Base-by-base conservation (phyloP, 1,140 invertebrate species). In the Triops cancriformis region DNA sequence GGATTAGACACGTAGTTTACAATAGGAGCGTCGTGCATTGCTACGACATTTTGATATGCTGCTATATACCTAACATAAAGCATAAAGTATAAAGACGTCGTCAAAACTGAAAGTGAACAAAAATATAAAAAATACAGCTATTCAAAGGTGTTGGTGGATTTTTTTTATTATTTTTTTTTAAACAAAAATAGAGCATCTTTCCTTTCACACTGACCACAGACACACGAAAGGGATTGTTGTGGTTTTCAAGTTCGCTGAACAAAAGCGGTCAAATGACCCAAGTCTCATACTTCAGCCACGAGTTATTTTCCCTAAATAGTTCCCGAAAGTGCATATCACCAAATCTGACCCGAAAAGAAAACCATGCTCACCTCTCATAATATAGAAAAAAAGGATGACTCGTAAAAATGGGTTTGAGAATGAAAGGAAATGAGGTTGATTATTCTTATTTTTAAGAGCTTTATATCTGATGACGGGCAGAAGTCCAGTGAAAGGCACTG, bases 1-100 rank as follows among this genome's bases (percentile, higher is more conserved):
- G 85, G 85, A 81, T 86, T 86, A 11, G 82, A 84, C 14, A 86
- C 79, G 76, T 83, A 83, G 31, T 80, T 79, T 23, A 83, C 82
- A 12, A 82, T 43, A 9, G 78, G 76, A 9, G 76, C n/a, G 7
- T 77, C 26, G 11, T 76, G 26, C 64, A 27, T 73, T 2, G 37
- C 72, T 12, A 73, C 26, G 14, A 78, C 72, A 45, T 42, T 42
- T 6, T 73, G 77, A 51, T 78, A 78, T 1, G 77, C 72, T 42
- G 77, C 26, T 27, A 78, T 73, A 41, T 78, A 78, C 73, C 77
- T 78, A 42, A 28, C 28, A 77, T 27, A 73, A 78, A 73, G 27
- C 26, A 45, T 43, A 41, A 78, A 73, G 10, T 26, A 74, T 45
- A 18, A 42, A 26, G 45, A 45, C 43, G 9, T 51, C 7, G 23